phyloP scores from a whole-genome alignment of 2,797 vertebrate genomes.

The Microhierax caerulescens region DNA sequence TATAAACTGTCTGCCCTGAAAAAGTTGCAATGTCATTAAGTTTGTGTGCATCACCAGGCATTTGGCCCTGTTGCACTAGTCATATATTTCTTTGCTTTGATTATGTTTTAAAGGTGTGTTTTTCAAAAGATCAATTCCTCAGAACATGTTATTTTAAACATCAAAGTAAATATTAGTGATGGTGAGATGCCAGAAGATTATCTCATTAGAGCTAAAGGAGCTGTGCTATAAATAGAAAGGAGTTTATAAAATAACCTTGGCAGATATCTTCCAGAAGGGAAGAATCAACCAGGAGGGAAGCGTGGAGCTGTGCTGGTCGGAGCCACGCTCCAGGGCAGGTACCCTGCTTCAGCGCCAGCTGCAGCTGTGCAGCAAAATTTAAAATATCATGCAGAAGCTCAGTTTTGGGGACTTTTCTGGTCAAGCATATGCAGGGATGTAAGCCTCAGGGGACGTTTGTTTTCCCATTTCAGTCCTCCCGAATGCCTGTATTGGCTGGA shows the following conservation, averaged over 20 bases:
- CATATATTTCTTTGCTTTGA: background rate
- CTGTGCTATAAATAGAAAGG: conserved; percentile 45
- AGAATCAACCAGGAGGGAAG: background rate
- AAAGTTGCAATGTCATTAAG: conserved; percentile 1
- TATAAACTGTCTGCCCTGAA: background rate
- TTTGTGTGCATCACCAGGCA: background rate
- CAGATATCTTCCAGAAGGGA: background rate
- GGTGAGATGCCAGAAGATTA: conserved; percentile 52
- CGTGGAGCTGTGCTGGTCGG: fast-evolving
- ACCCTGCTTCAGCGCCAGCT: background rate
- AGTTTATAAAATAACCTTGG: conserved; percentile 51
- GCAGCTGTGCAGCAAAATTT: background rate
- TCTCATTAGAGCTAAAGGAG: conserved; percentile 45
- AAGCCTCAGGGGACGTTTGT: fast-evolving
- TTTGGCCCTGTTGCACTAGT: background rate
- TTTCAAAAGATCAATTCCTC: background rate
- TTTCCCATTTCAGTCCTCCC: background rate
- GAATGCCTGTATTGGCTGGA: fast-evolving
- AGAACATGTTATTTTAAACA: conserved; percentile 45
- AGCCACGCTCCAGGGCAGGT: background rate
- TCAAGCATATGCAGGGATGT: background rate
- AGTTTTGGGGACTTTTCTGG: background rate
- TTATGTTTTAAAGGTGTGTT: background rate
- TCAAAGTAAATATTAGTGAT: conserved; percentile 56
- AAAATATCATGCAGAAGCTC: background rate